Percentiles rank a stretch among this genome's conserved stretches.
Conservation (phyloP, 2,797 vertebrate genomes). For the Artibeus jamaicensis region DNA sequence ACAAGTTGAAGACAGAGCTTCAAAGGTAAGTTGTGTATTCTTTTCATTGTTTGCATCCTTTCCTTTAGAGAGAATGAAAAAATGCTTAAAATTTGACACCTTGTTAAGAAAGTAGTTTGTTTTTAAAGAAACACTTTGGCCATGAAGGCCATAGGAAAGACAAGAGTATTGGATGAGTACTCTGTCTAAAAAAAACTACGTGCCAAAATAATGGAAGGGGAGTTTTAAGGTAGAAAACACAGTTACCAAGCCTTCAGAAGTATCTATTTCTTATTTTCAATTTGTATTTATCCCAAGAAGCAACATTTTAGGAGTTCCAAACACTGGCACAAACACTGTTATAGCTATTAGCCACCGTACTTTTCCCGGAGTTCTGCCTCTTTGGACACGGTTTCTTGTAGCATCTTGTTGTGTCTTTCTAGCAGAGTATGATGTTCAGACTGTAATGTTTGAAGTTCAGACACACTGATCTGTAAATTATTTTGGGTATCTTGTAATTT, state of each 20-base stretch:
- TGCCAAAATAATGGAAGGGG: not conserved
- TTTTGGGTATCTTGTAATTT: slow-evolving; percentile 92
- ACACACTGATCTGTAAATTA: slow-evolving; percentile 85
- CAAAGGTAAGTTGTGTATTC: not conserved
- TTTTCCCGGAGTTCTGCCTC: slow-evolving; percentile 96
- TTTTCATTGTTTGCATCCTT: not conserved
- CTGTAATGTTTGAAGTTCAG: slow-evolving; percentile 92
- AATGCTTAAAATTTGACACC: not conserved
- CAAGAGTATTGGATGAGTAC: not conserved
- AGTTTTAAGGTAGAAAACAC: not conserved
- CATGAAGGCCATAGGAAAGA: not conserved
- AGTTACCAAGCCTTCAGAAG: not conserved
- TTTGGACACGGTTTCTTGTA: slow-evolving; percentile 94
- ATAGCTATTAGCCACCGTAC: slow-evolving; percentile 78
- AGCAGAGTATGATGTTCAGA: slow-evolving; percentile 92
- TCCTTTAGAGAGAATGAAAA: not conserved
- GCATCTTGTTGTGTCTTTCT: slow-evolving; percentile 96
- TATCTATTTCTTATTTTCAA: not conserved
- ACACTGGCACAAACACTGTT: not conserved
- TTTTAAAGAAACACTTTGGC: not conserved
- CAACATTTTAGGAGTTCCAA: not conserved
- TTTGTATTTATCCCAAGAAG: not conserved
- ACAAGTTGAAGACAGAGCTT: not conserved
- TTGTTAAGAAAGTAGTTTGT: not conserved
- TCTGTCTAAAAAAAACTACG: not conserved